Percentiles rank a stretch among this genome's conserved stretches.
These are phyloP conservation scores for Botrylloides violaceus DNA, from an alignment of 23 tunicate species.

Conservation along the genomic window DNA sequence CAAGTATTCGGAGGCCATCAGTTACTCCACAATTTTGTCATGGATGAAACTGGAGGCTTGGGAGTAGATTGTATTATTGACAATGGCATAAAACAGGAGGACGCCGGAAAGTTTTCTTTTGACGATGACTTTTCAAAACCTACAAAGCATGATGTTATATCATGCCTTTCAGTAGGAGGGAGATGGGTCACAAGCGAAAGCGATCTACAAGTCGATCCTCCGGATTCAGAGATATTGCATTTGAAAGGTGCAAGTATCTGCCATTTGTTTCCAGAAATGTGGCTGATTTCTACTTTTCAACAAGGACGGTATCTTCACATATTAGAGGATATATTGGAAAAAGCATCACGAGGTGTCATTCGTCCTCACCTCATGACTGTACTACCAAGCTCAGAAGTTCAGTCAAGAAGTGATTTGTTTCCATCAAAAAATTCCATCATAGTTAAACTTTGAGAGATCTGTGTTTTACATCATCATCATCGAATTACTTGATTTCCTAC, in stretches of 20 bases:
- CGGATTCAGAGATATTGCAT: slow-evolving; percentile 71
- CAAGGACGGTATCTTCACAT: slow-evolving; percentile 63
- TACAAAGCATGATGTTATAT: slow-evolving; percentile 83
- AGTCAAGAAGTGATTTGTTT: slow-evolving; percentile 44
- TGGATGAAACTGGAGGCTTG: slow-evolving; percentile 83
- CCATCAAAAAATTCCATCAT: slow-evolving; percentile 69
- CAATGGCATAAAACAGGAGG: slow-evolving; percentile 24
- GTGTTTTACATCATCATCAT: too few species aligned
- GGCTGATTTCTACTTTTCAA: slow-evolving; percentile 44
- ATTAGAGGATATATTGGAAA: slow-evolving; percentile 42
- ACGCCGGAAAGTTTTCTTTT: neutral
- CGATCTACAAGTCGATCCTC: slow-evolving; percentile 83
- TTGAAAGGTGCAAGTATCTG: slow-evolving; percentile 58
- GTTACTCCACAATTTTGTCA: slow-evolving; percentile 55
- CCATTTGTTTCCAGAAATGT: slow-evolving; percentile 61
- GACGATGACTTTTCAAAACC: slow-evolving; percentile 51
- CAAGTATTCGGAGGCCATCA: slow-evolving; percentile 66
- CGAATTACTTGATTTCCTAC: too few species aligned
- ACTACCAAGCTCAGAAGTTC: slow-evolving; percentile 58
- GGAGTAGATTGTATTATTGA: slow-evolving; percentile 79
- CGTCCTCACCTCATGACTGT: slow-evolving; percentile 94
- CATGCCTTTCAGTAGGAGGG: slow-evolving; percentile 56
- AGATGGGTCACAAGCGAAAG: slow-evolving; percentile 80
- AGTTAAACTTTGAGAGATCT: slow-evolving; percentile 41
- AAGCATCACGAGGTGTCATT: slow-evolving; percentile 56